Evolutionary conservation across 2,888 invertebrate genomes (phyloP), one percentile per base, ranked within the genome.

Genomic region (Pinctada fucata): DNA sequence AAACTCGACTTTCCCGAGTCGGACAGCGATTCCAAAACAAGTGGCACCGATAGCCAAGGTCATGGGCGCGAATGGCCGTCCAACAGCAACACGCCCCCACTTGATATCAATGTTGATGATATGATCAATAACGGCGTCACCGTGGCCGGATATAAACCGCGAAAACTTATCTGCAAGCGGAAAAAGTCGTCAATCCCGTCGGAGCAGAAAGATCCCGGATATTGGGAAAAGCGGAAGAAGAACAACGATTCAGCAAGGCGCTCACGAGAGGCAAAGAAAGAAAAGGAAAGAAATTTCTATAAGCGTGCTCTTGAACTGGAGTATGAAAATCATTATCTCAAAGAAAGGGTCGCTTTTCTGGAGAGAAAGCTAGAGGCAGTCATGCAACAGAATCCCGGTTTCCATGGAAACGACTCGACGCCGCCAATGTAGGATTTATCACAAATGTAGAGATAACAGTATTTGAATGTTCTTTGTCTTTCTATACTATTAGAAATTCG

Each of bases 211-310:
- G 86, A 88, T 70, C 74, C 67, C 2, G 77, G 82, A 31, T 88
- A 88, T 74, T 88, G 88, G 88, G 84, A 87, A 71, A 86, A 88
- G 73, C 72, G 89, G 45, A 83, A 84, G 76, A 89, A 88, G 80
- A 89, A 89, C 84, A 89, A 89, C 83, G 89, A 89, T 67, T 89
- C 89, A 5, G 89, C 89, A 8, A 80, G 88, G 49, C 79, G 86
- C 64, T 89, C 89, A 3, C 75, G 89, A 50, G 88, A 89, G 64
- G 81, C 84, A 6, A 88, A 88, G 78, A 88, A 88, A 78, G 91
- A 92, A 72, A 88, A 86, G 64, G 87, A 87, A 72, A 82, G 85
- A n/a, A 84, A 81, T 67, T 88, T 88, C 69, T 88, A 88, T 72
- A 85, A 83, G 68, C 75, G 86, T n/a, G 87, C 88, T 10, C 73